A percentile compares a stretch with the other conserved stretches of the same genome.
These are phyloP conservation scores for Phylloscopus collybita DNA, from an alignment of 2,797 vertebrate genomes.

Conservation along the genomic window DNA sequence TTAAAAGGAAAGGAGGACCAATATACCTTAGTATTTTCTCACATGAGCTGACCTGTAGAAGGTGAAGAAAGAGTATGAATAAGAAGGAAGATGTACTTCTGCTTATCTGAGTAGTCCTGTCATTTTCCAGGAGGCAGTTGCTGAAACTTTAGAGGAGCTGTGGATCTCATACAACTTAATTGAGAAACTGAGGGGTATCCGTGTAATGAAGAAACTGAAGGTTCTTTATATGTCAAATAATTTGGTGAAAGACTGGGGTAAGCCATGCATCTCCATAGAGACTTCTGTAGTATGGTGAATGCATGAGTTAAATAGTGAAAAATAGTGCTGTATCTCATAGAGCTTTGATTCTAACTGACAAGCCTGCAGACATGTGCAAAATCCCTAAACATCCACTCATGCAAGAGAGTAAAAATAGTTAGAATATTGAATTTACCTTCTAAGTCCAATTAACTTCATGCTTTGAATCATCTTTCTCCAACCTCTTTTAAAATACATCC, in stretches of 20 bases:
- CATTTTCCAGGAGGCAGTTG: conserved; percentile 87
- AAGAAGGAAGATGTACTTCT: not conserved
- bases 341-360: not conserved
- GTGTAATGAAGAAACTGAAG: conserved; percentile 90
- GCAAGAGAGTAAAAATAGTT: not conserved
- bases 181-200: conserved; percentile 94
- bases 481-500: not conserved
- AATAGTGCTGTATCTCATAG: not conserved
- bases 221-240: conserved; percentile 99
- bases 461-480: not conserved
- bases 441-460: not conserved
- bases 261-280: conserved; percentile 40
- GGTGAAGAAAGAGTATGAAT: not conserved
- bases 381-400: not conserved
- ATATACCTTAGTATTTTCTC: not conserved
- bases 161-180: conserved; percentile 98
- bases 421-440: not conserved
- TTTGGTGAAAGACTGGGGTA: conserved; percentile 97
- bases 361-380: not conserved
- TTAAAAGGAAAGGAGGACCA: not conserved
- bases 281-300: not conserved
- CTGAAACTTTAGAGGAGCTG: conserved; percentile 91
- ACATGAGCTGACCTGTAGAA: not conserved
- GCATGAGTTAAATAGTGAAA: not conserved
- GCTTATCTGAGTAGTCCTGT: conserved; percentile 7